These are phyloP conservation scores for Rhabdophis nuchalis DNA, from an alignment of 2,797 vertebrate species.

Conservation along the genomic window DNA sequence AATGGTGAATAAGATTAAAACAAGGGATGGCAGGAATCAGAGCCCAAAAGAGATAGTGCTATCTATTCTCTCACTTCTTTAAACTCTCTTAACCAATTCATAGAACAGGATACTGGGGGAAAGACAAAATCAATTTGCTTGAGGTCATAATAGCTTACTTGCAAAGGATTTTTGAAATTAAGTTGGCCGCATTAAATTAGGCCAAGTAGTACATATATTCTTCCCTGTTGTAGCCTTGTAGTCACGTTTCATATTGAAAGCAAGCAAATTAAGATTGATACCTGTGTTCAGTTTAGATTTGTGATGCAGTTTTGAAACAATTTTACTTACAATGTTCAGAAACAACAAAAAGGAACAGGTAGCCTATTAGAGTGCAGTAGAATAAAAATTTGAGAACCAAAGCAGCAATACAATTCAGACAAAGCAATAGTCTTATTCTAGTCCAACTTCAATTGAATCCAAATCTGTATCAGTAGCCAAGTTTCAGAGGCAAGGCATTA, in stretches of 20 bases:
- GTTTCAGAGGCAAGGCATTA: not conserved
- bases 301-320: not conserved
- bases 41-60: not conserved
- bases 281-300: not conserved
- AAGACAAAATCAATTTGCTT: not conserved
- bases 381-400: not conserved
- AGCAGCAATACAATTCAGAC: not conserved
- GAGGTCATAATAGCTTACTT: not conserved
- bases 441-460: not conserved
- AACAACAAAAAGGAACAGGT: not conserved
- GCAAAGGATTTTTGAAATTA: not conserved
- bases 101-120: not conserved
- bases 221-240: not conserved
- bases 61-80: not conserved
- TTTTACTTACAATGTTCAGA: not conserved
- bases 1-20: not conserved
- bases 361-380: not conserved
- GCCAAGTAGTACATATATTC: not conserved
- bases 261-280: not conserved
- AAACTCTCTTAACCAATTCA: not conserved
- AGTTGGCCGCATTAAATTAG: not conserved
- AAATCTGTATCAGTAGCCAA: not conserved
- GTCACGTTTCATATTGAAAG: not conserved
- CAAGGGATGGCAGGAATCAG: not conserved
- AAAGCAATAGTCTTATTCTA: not conserved